These are phyloP conservation scores for Sacculina carcini DNA, from an alignment of 2,888 invertebrate genomes.

Conservation along the genomic window DNA sequence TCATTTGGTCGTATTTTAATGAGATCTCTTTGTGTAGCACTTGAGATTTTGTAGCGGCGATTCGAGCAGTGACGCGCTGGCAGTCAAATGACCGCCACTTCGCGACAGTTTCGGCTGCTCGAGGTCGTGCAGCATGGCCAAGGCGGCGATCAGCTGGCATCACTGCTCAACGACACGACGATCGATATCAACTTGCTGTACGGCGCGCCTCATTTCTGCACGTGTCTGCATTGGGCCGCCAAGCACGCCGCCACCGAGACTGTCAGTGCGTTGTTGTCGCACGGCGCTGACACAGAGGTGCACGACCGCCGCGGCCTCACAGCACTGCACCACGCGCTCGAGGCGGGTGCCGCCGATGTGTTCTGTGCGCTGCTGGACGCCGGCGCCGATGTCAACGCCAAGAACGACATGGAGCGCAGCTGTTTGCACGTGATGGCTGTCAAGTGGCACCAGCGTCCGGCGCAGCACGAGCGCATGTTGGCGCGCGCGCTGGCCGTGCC, in stretches of 20 bases:
- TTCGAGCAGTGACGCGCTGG: no score
- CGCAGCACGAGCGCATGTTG: conserved; percentile 6
- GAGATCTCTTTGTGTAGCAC: no score
- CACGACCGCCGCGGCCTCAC: not conserved
- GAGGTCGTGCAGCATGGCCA: no score
- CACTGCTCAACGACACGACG: no score
- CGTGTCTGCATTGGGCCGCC: not conserved
- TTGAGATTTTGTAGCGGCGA: no score
- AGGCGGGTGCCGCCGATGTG: conserved; percentile 6
- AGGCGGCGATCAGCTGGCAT: no score
- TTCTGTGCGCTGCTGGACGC: conserved; percentile 7
- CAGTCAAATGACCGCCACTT: no score
- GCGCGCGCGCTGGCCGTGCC: conserved; percentile 7
- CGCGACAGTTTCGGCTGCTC: no score
- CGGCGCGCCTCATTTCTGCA: not conserved
- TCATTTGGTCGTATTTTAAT: no score
- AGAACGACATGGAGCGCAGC: conserved; percentile 10
- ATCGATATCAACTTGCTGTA: not conserved
- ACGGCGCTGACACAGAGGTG: conserved; percentile 6
- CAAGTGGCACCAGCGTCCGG: conserved; percentile 6
- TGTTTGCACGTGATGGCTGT: conserved; percentile 10
- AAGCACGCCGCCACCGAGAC: conserved; percentile 6
- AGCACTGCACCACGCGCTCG: not conserved
- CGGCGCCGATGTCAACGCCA: conserved; percentile 10
- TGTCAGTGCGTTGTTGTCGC: conserved; percentile 6